Evolutionary conservation across 2,797 vertebrate species (phyloP), one percentile per base, ranked within the genome.

Genomic region (Crypturellus tataupa): DNA sequence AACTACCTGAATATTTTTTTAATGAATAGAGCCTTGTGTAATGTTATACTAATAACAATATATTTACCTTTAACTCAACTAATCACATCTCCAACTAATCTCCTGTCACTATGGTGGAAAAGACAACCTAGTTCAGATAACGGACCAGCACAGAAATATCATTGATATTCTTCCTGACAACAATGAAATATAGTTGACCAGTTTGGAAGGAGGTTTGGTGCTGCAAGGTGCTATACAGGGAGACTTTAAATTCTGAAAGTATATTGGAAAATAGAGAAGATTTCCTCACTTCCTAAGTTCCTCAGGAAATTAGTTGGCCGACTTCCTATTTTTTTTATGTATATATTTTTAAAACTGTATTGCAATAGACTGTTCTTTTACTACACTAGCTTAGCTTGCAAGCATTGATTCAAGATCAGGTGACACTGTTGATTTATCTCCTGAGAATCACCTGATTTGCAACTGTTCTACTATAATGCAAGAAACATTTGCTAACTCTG

Each of bases 221-320:
- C 37, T 88, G 29, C 93, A 51, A 46, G 21, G 76, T 35, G 71
- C 33, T 94, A 93, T 63, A 72, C 21, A 80, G 72, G 81, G 51
- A 95, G 14, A 83, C 24, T 80, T 94, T 93, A 85, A 67, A 77
- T 90, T 92, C 70, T 80, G 4, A 53, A 89, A 84, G 65, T 44
- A 65, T 90, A 93, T 73, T 33, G 23, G 42, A 79, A 95, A 96
- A 92, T 58, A 91, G 6, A 29, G 13, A 90, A 77, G 47, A 67
- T 84, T 96, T 96, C 64, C 79, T 94, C 35, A 85, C 65, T 94
- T 71, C 24, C 69, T 96, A 33, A 55, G 7, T 64, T 94, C 75
- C 72, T 96, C 65, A 94, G 82, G 92, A 95, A 80, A 96, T 95
- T 84, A 96, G 58, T 46, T 95, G 90, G 67, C 71, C n/a, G 37